Percentiles rank a stretch among this genome's conserved stretches.
phyloP scores from a whole-genome alignment of 1,140 invertebrate genomes.

The Carposina sasakii region DNA sequence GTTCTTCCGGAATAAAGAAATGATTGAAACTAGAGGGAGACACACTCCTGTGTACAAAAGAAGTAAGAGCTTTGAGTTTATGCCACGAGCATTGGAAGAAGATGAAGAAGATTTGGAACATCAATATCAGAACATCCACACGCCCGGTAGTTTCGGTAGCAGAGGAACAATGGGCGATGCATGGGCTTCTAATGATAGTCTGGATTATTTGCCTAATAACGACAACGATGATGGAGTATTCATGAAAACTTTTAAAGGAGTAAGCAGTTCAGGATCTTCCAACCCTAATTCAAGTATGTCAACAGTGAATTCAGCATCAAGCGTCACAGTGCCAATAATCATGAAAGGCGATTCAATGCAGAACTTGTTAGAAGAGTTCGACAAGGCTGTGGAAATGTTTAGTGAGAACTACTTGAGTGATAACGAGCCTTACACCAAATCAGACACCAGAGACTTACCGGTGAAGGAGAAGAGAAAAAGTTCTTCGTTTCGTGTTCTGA shows the following conservation, averaged over 20 bases:
- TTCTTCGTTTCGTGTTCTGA: constrained; percentile 46
- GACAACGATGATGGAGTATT: constrained; percentile 50
- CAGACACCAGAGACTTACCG: constrained; percentile 21
- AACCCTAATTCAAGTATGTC: constrained; percentile 46
- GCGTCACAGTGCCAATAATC: constrained; percentile 42
- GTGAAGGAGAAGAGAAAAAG: constrained; percentile 46
- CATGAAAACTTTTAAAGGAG: constrained; percentile 52
- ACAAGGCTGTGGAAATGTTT: constrained; percentile 56
- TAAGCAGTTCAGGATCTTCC: constrained; percentile 36
- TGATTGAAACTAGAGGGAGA: constrained; percentile 34
- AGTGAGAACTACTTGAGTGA: constrained; percentile 63
- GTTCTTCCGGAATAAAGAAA: constrained; percentile 53
- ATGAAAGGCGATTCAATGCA: constrained; percentile 50
- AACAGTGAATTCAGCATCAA: constrained; percentile 35
- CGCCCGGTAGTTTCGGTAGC: constrained; percentile 48
- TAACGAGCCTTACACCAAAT: constrained; percentile 56
- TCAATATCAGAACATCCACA: constrained; percentile 36
- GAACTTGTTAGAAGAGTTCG: constrained; percentile 54
- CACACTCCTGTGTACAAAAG: constrained; percentile 47
- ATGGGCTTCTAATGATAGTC: constrained; percentile 44
- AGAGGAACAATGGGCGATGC: constrained; percentile 43
- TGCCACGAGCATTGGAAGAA: constrained; percentile 49
- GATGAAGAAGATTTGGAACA: constrained; percentile 20
- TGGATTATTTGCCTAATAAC: constrained; percentile 47
- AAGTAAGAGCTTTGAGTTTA: constrained; percentile 64